Conservation (phyloP, 2,888 invertebrate genomes). For the Pristionchus japonicus region DNA sequence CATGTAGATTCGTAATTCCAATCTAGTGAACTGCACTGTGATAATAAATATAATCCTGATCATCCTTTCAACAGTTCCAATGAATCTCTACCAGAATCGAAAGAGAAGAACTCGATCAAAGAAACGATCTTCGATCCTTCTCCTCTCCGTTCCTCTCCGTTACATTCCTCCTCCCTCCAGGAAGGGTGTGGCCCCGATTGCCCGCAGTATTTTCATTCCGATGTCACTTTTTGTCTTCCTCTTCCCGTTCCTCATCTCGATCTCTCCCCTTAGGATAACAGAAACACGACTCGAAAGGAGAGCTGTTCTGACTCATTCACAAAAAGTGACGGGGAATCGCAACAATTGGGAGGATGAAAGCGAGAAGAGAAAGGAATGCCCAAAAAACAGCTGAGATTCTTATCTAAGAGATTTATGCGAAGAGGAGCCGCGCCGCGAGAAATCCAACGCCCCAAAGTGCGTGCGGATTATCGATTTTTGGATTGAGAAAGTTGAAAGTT, state of each 20-base stretch:
- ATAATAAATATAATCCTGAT: too few relatives aligned
- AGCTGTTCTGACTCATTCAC: background rate
- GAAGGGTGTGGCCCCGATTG: background rate
- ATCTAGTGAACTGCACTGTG: background rate
- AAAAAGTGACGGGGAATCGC: slow-evolving; percentile 39
- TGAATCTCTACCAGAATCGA: too few relatives aligned
- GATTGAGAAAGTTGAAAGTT: background rate
- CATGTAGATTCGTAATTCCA: background rate
- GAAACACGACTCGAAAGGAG: slow-evolving; percentile 1
- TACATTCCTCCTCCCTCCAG: background rate
- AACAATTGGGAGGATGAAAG: slow-evolving; percentile 10
- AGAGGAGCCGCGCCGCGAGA: background rate
- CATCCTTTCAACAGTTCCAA: too few relatives aligned
- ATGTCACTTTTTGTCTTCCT: background rate
- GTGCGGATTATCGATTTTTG: slow-evolving; percentile 7
- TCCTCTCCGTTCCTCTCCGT: background rate
- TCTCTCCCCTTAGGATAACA: background rate
- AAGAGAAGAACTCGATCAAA: background rate
- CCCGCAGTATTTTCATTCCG: background rate
- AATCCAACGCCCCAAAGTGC: slow-evolving; percentile 1
- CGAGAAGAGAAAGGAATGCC: slow-evolving; percentile 29
- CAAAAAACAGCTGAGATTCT: slow-evolving; percentile 37
- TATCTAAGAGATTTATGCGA: slow-evolving; percentile 40
- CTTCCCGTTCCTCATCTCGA: background rate
- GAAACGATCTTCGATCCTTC: background rate